Evolutionary conservation across 1,140 invertebrate genomes (phyloP), one percentile per base, ranked within the genome.

Genomic region (Drosophila nebulosa): DNA sequence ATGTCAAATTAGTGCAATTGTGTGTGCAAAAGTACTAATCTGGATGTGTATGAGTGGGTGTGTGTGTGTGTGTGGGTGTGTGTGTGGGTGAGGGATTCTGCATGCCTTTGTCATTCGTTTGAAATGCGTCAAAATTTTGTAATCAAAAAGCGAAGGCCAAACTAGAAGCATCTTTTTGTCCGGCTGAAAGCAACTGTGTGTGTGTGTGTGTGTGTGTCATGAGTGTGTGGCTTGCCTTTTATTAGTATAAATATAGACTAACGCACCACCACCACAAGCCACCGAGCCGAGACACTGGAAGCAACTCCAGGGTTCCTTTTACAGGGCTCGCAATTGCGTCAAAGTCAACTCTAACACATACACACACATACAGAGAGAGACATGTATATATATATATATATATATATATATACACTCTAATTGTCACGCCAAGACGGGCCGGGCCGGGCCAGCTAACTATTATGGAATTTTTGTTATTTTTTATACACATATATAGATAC

Each of bases 211-310:
- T 14, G 36, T 56, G 55, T 57, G 36, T 56, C 10, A 3, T 39
- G 9, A 22, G 57, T 55, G 14, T 83, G 79, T 60, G 70, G 67
- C 62, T 74, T 60, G 73, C 83, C 78, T 81, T 86, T 81, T 78
- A 85, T 85, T 88, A 85, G 83, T 88, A 81, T 85, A 85, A 85
- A 85, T 85, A 85, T 86, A 85, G 81, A 85, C 81, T 71, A 69
- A 53, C 24, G 12, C 39, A 30, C 27, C 50, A 32, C 24, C n/a
- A 18, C 46, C 16, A 30, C 42, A 22, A n/a, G 12, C 65, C 65
- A 42, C 53, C 67, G 14, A 52, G 32, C 39, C 22, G 16, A 24
- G 18, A 26, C 52, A 50, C n/a, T 53, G 57, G 18, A 50, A 64
- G 21, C 35, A 42, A 21, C 64, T 26, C 50, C 32, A 60, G 22